These are phyloP conservation scores for Nasonia longicornis DNA, from an alignment of 1,140 invertebrate genomes.

Conservation along the genomic window DNA sequence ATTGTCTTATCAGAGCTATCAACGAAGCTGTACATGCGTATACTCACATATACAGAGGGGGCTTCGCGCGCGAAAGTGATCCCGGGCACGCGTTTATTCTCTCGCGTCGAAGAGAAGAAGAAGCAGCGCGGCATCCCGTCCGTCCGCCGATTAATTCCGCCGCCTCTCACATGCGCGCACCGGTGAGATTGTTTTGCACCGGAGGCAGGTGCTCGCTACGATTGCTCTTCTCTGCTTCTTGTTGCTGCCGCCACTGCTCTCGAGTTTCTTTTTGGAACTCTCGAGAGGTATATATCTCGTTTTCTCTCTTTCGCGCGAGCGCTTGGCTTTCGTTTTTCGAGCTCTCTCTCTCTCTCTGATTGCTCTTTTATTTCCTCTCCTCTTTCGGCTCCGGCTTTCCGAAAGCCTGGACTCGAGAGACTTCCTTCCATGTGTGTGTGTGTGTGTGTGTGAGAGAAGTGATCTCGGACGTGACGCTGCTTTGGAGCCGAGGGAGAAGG, in stretches of 20 bases:
- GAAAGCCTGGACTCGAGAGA: conserved; percentile 7
- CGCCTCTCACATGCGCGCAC: conserved; percentile 24
- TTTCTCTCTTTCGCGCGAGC: neutral
- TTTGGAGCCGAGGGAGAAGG: neutral
- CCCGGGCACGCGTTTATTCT: conserved; percentile 44
- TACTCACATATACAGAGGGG: neutral
- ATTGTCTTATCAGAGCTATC: neutral
- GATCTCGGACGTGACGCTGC: neutral
- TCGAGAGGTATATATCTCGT: neutral
- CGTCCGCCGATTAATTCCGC: conserved; percentile 44
- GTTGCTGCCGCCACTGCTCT: neutral
- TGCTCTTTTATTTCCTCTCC: conserved; percentile 26
- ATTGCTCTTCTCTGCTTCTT: conserved; percentile 11
- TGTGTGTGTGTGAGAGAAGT: neutral
- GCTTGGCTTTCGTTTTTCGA: conserved; percentile 14
- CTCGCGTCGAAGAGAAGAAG: neutral
- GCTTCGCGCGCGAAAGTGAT: conserved; percentile 44
- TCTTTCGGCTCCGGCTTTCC: conserved; percentile 8
- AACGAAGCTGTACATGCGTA: neutral
- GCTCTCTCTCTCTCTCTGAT: conserved; percentile 14
- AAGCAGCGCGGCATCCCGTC: conserved; percentile 12
- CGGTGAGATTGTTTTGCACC: conserved; percentile 42
- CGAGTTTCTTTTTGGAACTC: neutral
- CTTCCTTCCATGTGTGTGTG: neutral
- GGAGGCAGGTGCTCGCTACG: conserved; percentile 39